Base-by-base conservation (phyloP, 2,888 invertebrate species). In the Drosophila mercatorum region DNA sequence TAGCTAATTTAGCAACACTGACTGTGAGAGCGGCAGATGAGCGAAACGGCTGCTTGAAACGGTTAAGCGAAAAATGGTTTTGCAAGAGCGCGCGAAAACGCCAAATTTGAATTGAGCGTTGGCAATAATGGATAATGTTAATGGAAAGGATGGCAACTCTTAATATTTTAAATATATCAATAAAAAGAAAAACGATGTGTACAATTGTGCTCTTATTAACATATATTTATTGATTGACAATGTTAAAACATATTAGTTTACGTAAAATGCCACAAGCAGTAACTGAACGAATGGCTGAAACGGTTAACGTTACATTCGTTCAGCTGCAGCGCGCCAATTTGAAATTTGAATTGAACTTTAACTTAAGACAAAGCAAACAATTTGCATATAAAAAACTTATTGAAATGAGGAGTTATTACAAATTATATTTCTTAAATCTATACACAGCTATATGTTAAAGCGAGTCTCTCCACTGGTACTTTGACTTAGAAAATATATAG, bases 21-120 rank as follows among this genome's bases (percentile, higher is more conserved):
- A 46, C 12, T 22, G 11, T 12, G 34, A 38, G 43, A 69, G 70
- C 63, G 57, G 59, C 34, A 10, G 38, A 31, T 28, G 26, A 11
- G 12, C 66, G 75, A 79, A 77, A 51, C 76, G 79, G 80, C 66
- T 68, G 10, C 10, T 10, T 59, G 69, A 74, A 76, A 62, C 76
- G 79, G 80, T 69, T 66, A 79, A 59, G 8, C 43, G 22, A 26
- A 17, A 28, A 65, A 53, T 66, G 57, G 70, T 38, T 61, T 34
- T 2, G 17, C 36, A 28, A 22, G 3, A 12, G 64, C 76, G 65
- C 69, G 64, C 55, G 36, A 58, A 61, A 66, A 60, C 41, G 10
- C 3, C n/a, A 11, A 31, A 43, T 40, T 58, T 17, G 14, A 47
- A 40, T 28, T 38, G 31, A 56, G 14, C 10, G n/a, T 51, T 46